A percentile compares a stretch with the other conserved stretches of the same genome.
These are phyloP conservation scores for Anguilla marmorata DNA, from an alignment of 2,797 vertebrate genomes.

Conservation along the genomic window DNA sequence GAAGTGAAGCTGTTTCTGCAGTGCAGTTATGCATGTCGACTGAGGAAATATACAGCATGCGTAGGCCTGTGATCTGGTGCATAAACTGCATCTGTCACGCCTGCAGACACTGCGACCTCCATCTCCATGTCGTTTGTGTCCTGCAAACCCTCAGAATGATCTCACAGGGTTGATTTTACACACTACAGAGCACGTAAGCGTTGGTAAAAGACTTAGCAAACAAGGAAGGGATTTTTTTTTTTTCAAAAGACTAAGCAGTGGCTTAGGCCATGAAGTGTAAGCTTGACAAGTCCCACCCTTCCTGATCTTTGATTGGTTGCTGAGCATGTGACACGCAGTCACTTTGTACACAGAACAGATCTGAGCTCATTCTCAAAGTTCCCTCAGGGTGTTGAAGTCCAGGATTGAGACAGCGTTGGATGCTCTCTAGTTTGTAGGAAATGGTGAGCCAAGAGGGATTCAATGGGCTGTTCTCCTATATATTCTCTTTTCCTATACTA, in stretches of 20 bases:
- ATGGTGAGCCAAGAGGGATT: neutral
- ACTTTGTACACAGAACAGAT: neutral
- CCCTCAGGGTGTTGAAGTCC: neutral
- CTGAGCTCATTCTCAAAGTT: neutral
- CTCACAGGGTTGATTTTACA: neutral
- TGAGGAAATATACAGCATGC: no score
- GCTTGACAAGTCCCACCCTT: neutral
- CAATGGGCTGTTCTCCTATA: neutral
- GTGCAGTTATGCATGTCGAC: no score
- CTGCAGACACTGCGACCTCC: no score
- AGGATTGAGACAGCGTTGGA: constrained; percentile 9
- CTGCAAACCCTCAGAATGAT: neutral
- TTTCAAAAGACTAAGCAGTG: neutral
- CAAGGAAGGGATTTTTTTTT: neutral
- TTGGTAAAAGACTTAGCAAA: neutral
- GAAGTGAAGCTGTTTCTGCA: no score
- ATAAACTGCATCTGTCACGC: no score
- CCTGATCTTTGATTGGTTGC: neutral
- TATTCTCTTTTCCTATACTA: neutral
- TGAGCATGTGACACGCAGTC: neutral
- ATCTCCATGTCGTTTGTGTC: neutral
- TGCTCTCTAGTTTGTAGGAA: neutral
- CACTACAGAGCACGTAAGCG: neutral
- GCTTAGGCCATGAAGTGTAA: neutral
- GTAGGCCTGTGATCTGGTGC: no score